Evolutionary conservation across 2,113 vertebrate genomes (phyloP), one percentile per base, ranked within the genome.

Genomic region (Miniopterus natalensis): DNA sequence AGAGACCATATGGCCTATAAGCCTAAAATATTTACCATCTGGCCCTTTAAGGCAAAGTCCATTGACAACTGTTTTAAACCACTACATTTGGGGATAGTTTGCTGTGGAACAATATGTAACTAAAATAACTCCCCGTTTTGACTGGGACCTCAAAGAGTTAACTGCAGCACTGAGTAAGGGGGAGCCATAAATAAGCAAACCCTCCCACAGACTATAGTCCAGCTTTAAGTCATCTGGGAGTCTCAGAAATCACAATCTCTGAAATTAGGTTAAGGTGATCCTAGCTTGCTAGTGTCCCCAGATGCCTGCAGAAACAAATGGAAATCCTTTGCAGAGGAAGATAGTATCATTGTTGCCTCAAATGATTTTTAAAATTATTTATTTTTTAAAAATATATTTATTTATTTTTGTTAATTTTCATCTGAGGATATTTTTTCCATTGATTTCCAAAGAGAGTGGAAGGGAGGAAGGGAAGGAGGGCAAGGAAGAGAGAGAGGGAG

Each of bases 81-180:
- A 66, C 73, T 89, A 71, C 61, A 77, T 89, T 84, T 88, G 47
- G 53, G 79, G 49, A 66, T 29, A 74, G 65, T 96, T 92, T 85
- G 27, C 79, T 70, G 70, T 70, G 66, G 47, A 81, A 57, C 29
- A 80, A 80, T 47, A 21, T 42, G 47, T 55, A 29, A 93, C 85
- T 40, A 40, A 85, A 95, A 75, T 21, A 84, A 80, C 59, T 71
- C 17, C 65, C 36, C n/a, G 3, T 55, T 70, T 94, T 59, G 15
- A 51, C 40, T 73, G 61, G 61, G 65, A 73, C 70, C 53, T 75
- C 49, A 73, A 42, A 45, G 36, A 83, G 36, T 36, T 36, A 36
- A 59, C 49, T 81, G 11, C 14, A 85, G 51, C 59, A 75, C 0
- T 57, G 65, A 71, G 40, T 65, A 93, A 93, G 36, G 36, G 53